Evolutionary conservation across 2,113 vertebrate species (phyloP).

Genomic region (Chinchilla lanigera): DNA sequence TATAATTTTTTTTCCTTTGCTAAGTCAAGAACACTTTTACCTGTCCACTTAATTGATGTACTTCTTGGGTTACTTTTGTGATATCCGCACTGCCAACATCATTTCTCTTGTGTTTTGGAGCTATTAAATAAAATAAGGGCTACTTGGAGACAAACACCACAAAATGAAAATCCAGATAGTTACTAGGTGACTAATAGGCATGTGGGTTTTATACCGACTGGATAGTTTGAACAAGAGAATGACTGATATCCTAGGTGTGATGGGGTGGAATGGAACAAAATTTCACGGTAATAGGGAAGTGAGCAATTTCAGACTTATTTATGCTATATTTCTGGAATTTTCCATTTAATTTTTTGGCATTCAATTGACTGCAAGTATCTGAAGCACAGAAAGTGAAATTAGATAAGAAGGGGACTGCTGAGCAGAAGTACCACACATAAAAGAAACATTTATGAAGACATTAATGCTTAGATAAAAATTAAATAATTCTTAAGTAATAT

Average conservation of each 20-base stretch:
- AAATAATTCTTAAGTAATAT: slow-evolving; percentile 40
- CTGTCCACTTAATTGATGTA: neutral
- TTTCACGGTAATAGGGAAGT: neutral
- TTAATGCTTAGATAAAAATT: slow-evolving; percentile 16
- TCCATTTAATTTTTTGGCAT: neutral
- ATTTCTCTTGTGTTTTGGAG: neutral
- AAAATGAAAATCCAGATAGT: neutral
- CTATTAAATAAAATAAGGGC: neutral
- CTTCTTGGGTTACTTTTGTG: neutral
- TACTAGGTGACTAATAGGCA: neutral
- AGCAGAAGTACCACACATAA: neutral
- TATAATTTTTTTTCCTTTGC: neutral
- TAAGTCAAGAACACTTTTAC: neutral
- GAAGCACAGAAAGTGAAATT: neutral
- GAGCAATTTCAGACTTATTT: neutral
- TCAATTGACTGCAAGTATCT: neutral
- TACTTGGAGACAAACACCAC: neutral
- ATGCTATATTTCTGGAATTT: neutral
- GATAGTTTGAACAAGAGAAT: neutral
- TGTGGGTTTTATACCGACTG: neutral
- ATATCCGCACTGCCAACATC: neutral
- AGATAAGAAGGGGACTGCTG: neutral
- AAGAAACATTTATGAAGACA: neutral
- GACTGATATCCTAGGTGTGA: neutral
- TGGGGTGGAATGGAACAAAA: neutral